Conservation (phyloP, 2,888 invertebrate genomes). For the Mechanitis mazaeus region DNA sequence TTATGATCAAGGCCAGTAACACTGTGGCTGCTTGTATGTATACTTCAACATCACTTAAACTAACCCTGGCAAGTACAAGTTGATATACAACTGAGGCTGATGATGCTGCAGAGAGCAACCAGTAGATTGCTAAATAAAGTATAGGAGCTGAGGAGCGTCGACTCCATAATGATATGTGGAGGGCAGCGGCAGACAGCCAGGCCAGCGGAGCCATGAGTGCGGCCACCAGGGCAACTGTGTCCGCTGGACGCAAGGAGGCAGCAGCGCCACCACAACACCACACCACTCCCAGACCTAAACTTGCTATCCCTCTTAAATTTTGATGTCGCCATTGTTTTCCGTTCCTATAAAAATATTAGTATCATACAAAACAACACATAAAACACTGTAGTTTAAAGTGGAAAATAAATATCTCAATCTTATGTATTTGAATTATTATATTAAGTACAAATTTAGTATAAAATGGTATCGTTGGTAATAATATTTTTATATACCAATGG, state of each 20-base stretch:
- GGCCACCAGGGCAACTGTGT: conserved; percentile 50
- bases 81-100: conserved; percentile 52
- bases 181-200: conserved; percentile 62
- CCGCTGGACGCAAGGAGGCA: conserved; percentile 46
- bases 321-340: conserved; percentile 58
- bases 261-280: conserved; percentile 59
- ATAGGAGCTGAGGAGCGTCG: conserved; percentile 59
- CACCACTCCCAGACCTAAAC: conserved; percentile 45
- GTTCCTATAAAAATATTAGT: conserved; percentile 24
- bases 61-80: conserved; percentile 37
- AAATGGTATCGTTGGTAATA: no score
- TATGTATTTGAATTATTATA: no score
- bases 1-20: conserved; percentile 48
- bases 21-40: conserved; percentile 52
- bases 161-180: conserved; percentile 61
- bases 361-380: no score
- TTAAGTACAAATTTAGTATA: no score
- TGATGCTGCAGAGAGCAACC: conserved; percentile 54
- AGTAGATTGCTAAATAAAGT: conserved; percentile 67
- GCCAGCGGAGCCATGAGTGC: conserved; percentile 55
- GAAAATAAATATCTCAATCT: no score
- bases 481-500: conserved; percentile 38
- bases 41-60: conserved; percentile 44
- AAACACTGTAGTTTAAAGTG: no score
- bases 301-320: conserved; percentile 56